These are phyloP conservation scores for Polyergus mexicanus DNA, from an alignment of 1,140 invertebrate genomes.

Conservation along the genomic window DNA sequence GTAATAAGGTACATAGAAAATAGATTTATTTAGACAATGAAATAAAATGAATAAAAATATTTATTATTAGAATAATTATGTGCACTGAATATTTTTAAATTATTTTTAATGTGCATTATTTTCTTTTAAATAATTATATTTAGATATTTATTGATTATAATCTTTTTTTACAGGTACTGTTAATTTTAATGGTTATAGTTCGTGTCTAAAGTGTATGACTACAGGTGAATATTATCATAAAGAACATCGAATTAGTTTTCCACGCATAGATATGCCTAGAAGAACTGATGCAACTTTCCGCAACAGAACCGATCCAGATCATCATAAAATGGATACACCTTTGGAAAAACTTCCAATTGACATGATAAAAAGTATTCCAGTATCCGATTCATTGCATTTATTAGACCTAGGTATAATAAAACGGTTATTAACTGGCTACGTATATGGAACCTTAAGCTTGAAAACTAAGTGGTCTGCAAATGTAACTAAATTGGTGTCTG, in stretches of 20 bases:
- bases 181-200: slow-evolving; percentile 39
- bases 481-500: slow-evolving; percentile 9
- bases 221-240: slow-evolving; percentile 29
- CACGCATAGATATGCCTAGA: slow-evolving; percentile 26
- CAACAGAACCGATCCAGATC: slow-evolving; percentile 10
- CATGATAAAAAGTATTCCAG: slow-evolving; percentile 22
- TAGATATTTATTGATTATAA: background rate
- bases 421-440: slow-evolving; percentile 27
- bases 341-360: slow-evolving; percentile 21
- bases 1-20: slow-evolving; percentile 8
- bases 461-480: slow-evolving; percentile 37
- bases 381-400: slow-evolving; percentile 25
- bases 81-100: background rate
- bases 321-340: slow-evolving; percentile 28
- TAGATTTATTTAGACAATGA: slow-evolving; percentile 17
- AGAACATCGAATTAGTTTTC: slow-evolving; percentile 39
- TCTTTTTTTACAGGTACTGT: slow-evolving; percentile 17
- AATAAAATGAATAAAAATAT: slow-evolving; percentile 23
- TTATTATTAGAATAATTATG: slow-evolving; percentile 15
- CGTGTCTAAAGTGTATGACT: slow-evolving; percentile 13
- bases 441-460: slow-evolving; percentile 5
- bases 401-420: slow-evolving; percentile 38
- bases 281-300: slow-evolving; percentile 37
- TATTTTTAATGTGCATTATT: slow-evolving; percentile 5
- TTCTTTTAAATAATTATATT: slow-evolving; percentile 5